Base-by-base conservation (phyloP, 2,797 vertebrate species). In the Neoniphon sammara region DNA sequence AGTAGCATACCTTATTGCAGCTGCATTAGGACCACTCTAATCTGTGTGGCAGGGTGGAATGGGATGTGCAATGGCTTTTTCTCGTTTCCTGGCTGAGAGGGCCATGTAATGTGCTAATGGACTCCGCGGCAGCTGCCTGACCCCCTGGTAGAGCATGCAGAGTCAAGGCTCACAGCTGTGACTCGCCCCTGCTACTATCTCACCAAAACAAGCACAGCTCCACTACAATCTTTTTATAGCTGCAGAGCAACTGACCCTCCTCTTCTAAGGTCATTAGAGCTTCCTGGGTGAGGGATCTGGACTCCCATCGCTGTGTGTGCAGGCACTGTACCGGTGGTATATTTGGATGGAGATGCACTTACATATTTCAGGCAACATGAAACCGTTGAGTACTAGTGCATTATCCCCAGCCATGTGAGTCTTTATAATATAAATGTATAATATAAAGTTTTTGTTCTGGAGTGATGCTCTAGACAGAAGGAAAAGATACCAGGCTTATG, bases 31-130 rank as follows among this genome's bases (percentile, higher is more conserved):
- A 57, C 77, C 77, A 70, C 80, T 86, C 74, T 88, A 82, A 88
- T 90, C 87, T 87, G 85, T 71, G 83, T 81, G 87, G 82, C 39
- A 52, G 77, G 57, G 78, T 80, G 83, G 78, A 86, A 90, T 84
- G 85, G 87, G 86, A 88, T 80, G 77, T 84, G 85, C 85, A 69
- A 87, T 89, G 84, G 87, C 77, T 81, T 91, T 89, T 88, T 83
- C 82, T 84, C 57, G 74, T 92, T 80, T 87, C 59, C 81, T 82
- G 77, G 80, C 85, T 70, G 81, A 87, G 82, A 88, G 90, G 68
- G 76, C 64, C 71, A 52, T 87, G 87, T 89, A 90, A 91, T 87
- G 91, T 87, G 86, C 89, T 93, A 93, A 94, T 94, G 92, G 93
- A 88, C 82, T 89, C 84, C 56, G 70, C 30, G 60, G 83, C 88